These are phyloP conservation scores for Exocentrus adspersus DNA, from an alignment of 2,888 invertebrate species.

Conservation along the genomic window DNA sequence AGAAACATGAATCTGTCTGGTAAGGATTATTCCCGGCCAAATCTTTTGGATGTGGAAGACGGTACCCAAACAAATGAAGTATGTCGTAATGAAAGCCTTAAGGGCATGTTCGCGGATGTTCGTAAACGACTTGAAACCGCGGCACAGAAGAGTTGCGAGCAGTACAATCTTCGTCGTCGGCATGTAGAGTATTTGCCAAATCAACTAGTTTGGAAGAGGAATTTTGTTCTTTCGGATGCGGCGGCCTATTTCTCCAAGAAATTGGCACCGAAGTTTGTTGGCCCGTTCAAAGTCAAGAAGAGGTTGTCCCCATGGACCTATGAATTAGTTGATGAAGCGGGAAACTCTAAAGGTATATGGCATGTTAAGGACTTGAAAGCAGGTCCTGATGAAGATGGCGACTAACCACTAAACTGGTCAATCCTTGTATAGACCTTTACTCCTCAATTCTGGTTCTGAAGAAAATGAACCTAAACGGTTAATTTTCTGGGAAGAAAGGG, in stretches of 20 bases:
- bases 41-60: background rate
- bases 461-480: too few relatives aligned
- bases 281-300: background rate
- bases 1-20: constrained; percentile 9
- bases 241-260: background rate
- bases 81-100: constrained; percentile 12
- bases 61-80: background rate
- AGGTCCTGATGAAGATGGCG: background rate
- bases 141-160: constrained; percentile 8
- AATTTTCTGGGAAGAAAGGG: too few relatives aligned
- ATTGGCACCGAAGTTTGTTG: background rate
- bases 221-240: background rate
- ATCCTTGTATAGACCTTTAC: too few relatives aligned
- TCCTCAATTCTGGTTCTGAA: too few relatives aligned
- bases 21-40: background rate
- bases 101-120: constrained; percentile 12
- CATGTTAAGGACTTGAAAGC: constrained; percentile 28
- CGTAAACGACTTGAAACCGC: background rate
- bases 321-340: constrained; percentile 22
- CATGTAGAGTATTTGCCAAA: constrained; percentile 14
- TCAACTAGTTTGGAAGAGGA: background rate
- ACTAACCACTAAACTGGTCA: too few relatives aligned
- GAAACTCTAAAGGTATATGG: constrained; percentile 25
- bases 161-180: constrained; percentile 18
- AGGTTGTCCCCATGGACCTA: constrained; percentile 21